Percentiles rank a stretch among this genome's conserved stretches.
phyloP scores from a whole-genome alignment of 1,140 invertebrate genomes.

The Nasonia vitripennis region DNA sequence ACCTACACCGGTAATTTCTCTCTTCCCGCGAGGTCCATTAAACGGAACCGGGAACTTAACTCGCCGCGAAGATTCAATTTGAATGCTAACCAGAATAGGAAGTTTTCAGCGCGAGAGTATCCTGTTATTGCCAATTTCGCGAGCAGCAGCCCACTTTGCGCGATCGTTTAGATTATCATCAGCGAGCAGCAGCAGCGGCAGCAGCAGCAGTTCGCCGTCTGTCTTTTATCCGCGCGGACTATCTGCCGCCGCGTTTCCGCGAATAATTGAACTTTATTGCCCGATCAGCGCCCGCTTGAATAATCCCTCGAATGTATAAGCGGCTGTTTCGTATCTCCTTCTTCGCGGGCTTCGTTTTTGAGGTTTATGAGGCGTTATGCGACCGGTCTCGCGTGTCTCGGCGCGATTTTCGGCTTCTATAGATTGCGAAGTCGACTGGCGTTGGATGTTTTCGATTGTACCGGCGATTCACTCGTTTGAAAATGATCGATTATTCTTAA shows the following conservation, averaged over 20 bases:
- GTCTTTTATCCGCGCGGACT: conserved; percentile 40
- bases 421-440: no score
- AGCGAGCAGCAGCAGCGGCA: conserved; percentile 30
- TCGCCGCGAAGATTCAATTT: conserved; percentile 71
- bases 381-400: background rate
- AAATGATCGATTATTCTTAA: no score
- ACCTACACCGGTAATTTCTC: conserved; percentile 66
- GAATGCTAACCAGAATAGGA: conserved; percentile 72
- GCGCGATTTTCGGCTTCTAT: no score
- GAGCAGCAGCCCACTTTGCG: conserved; percentile 64
- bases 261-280: conserved; percentile 66
- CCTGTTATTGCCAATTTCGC: conserved; percentile 70
- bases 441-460: no score
- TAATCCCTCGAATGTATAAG: background rate
- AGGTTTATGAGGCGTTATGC: background rate
- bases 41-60: conserved; percentile 59
- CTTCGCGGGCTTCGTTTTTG: no score
- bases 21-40: conserved; percentile 67
- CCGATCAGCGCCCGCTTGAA: conserved; percentile 9
- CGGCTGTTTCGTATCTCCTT: no score
- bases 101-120: conserved; percentile 62
- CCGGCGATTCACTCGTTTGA: no score
- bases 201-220: conserved; percentile 9
- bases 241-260: conserved; percentile 57
- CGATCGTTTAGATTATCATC: conserved; percentile 73